Evolutionary conservation across 2,888 invertebrate genomes (phyloP).

Genomic region (Orthosia gracilis): DNA sequence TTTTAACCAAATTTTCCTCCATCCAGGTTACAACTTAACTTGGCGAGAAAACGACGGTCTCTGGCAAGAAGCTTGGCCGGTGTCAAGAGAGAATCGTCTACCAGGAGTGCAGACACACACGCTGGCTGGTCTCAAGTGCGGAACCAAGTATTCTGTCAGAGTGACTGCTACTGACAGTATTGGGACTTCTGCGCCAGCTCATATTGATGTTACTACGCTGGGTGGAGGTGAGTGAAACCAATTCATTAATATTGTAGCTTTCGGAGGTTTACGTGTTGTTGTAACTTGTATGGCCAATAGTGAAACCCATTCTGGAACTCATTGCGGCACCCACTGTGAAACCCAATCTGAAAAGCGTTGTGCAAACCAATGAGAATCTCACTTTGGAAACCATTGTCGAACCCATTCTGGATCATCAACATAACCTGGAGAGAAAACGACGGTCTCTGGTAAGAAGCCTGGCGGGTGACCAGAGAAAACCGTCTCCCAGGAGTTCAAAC

Average conservation of each 20-base stretch:
- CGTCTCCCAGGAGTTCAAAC: constrained; percentile 90
- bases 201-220: constrained; percentile 91
- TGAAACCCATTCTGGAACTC: background rate
- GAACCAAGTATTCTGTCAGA: constrained; percentile 95
- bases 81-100: constrained; percentile 90
- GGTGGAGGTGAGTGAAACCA: constrained; percentile 87
- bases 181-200: constrained; percentile 94
- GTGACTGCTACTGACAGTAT: constrained; percentile 95
- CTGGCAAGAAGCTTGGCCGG: constrained; percentile 92
- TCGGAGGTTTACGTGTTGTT: background rate
- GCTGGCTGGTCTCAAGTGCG: constrained; percentile 95
- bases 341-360: background rate
- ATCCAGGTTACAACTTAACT: constrained; percentile 87
- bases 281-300: background rate
- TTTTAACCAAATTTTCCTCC: background rate
- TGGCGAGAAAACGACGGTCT: constrained; percentile 88
- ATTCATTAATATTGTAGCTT: too few species aligned
- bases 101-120: constrained; percentile 92
- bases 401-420: constrained; percentile 65
- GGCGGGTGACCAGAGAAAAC: constrained; percentile 91
- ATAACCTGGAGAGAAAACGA: constrained; percentile 88
- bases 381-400: background rate
- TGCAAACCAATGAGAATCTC: background rate
- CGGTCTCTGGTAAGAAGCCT: constrained; percentile 91
- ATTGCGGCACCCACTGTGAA: background rate